phyloP scores from a whole-genome alignment of 2,113 vertebrate species.

The Crotalus viridis region DNA sequence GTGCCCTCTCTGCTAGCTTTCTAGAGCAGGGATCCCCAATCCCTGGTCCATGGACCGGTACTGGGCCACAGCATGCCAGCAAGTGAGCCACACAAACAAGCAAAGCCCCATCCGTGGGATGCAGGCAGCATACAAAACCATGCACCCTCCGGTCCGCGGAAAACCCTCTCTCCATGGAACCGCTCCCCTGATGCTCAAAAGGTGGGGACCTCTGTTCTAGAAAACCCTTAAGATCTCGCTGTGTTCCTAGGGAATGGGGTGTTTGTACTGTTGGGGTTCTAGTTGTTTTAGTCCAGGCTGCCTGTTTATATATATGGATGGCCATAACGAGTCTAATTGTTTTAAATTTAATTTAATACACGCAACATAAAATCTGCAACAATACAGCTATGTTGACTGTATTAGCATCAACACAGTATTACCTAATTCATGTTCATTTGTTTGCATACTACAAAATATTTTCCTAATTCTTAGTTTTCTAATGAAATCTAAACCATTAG shows the following conservation, averaged over 20 bases:
- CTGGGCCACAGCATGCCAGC: too few species aligned
- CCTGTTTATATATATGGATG: neutral
- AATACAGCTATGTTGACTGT: neutral
- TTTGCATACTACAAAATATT: neutral
- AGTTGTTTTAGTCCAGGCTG: neutral
- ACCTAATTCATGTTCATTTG: neutral
- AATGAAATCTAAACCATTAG: neutral
- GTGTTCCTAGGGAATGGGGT: neutral
- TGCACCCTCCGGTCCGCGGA: too few species aligned
- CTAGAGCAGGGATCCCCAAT: neutral
- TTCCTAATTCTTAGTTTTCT: neutral
- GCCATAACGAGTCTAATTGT: neutral
- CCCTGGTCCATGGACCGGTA: too few species aligned
- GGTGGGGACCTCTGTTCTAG: neutral
- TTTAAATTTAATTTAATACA: neutral
- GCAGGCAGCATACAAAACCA: too few species aligned
- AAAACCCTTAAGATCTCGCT: neutral
- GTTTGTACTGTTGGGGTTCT: neutral
- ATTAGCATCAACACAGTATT: neutral
- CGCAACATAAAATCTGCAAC: neutral
- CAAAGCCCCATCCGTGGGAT: too few species aligned
- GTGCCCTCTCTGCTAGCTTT: neutral
- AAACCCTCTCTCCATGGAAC: too few species aligned
- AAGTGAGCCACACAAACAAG: too few species aligned
- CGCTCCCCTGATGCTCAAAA: too few species aligned